Conservation (phyloP, 2,888 invertebrate genomes). For the Pemphredon lugubris region DNA sequence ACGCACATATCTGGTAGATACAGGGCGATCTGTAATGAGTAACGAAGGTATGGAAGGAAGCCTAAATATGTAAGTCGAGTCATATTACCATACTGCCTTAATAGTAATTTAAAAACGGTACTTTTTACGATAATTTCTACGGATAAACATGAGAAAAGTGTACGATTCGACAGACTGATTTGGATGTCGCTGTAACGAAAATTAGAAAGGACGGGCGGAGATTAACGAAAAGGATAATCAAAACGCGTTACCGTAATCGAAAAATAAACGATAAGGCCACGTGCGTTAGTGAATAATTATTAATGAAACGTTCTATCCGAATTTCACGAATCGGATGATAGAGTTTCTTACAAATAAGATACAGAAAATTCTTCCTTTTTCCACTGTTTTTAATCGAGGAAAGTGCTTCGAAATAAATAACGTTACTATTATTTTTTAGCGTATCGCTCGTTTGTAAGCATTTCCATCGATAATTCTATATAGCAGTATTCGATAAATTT, state of each 20-base stretch:
- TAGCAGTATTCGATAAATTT: constrained; percentile 44
- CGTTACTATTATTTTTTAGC: constrained; percentile 33
- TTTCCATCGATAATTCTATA: constrained; percentile 37
- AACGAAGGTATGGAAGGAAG: constrained; percentile 33
- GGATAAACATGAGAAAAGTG: constrained; percentile 44
- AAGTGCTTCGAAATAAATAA: constrained; percentile 25
- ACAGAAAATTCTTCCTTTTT: constrained; percentile 2
- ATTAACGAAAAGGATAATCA: constrained; percentile 56
- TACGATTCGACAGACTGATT: constrained; percentile 46
- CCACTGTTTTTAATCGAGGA: constrained; percentile 23
- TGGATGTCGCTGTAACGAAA: constrained; percentile 49
- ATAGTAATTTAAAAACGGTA: constrained; percentile 74
- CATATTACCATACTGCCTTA: constrained; percentile 80
- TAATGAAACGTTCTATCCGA: constrained; percentile 25
- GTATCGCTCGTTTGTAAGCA: constrained; percentile 29
- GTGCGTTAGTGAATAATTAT: constrained; percentile 40
- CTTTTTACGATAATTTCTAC: constrained; percentile 63
- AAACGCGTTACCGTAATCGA: constrained; percentile 65
- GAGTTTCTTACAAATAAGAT: constrained; percentile 29
- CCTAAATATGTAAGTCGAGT: constrained; percentile 71
- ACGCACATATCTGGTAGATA: constrained; percentile 63
- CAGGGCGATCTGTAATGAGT: constrained; percentile 38
- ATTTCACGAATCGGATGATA: constrained; percentile 34
- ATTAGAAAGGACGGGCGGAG: constrained; percentile 23
- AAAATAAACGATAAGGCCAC: constrained; percentile 56